Evolutionary conservation across 2,113 vertebrate species (phyloP).

Genomic region (Paedocypris sp.): DNA sequence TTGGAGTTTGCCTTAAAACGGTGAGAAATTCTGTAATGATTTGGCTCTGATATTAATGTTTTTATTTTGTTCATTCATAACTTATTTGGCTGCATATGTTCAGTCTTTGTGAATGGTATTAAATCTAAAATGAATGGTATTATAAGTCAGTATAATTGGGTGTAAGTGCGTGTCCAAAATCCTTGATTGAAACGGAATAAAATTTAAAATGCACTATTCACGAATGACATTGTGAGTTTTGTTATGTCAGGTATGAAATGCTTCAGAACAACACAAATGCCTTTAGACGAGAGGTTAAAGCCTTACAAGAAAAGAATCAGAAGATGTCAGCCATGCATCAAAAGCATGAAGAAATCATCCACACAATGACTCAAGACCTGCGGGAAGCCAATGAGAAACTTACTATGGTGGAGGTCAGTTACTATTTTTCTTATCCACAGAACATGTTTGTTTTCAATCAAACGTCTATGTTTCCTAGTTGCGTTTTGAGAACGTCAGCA

Average conservation of each 20-base stretch:
- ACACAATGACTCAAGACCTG: constrained; percentile 88
- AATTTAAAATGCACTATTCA: too few relatives aligned
- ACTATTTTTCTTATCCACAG: too few relatives aligned
- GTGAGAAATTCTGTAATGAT: constrained; percentile 62
- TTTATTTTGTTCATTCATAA: too few relatives aligned
- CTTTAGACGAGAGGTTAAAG: constrained; percentile 79
- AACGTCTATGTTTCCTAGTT: constrained; percentile 48
- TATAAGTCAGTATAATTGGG: neutral
- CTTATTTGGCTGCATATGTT: neutral
- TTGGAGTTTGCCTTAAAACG: constrained; percentile 88
- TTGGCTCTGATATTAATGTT: neutral
- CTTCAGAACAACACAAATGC: constrained; percentile 83
- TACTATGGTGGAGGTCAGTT: constrained; percentile 75
- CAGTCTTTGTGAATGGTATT: too few relatives aligned
- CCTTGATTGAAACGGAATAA: neutral
- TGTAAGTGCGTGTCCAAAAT: neutral
- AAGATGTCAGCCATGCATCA: constrained; percentile 77
- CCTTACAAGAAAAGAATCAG: constrained; percentile 76
- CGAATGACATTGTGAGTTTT: neutral
- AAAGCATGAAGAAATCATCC: constrained; percentile 83
- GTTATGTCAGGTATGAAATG: constrained; percentile 77
- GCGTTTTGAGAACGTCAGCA: constrained; percentile 79
- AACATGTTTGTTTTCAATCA: neutral
- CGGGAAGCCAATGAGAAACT: constrained; percentile 80
- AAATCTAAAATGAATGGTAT: too few relatives aligned